These are phyloP conservation scores for Parapsyche elsis DNA, from an alignment of 1,140 invertebrate genomes.

Conservation along the genomic window DNA sequence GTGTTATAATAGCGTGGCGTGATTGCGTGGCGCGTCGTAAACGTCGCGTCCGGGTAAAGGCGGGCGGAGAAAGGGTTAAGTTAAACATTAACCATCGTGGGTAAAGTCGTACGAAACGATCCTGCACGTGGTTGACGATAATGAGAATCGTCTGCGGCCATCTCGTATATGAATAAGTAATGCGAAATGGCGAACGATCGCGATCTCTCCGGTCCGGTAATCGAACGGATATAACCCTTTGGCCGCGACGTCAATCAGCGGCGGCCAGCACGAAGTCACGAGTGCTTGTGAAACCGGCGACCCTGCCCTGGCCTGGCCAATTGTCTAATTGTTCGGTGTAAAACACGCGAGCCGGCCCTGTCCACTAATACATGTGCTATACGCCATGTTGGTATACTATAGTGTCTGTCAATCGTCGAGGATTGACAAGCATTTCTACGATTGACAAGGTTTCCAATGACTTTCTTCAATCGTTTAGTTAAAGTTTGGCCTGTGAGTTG, in stretches of 20 bases:
- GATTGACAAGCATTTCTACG: no score
- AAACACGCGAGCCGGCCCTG: no score
- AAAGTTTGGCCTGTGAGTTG: no score
- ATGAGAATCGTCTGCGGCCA: background rate
- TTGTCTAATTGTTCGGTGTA: background rate
- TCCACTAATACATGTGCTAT: no score
- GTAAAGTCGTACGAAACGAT: background rate
- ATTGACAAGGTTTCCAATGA: no score
- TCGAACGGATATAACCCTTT: background rate
- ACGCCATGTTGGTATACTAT: no score
- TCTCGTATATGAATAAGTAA: conserved; percentile 12
- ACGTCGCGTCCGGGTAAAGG: no score
- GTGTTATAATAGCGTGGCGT: no score
- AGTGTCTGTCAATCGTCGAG: no score
- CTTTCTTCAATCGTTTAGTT: no score
- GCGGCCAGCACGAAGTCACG: conserved; percentile 1
- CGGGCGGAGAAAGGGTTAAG: no score
- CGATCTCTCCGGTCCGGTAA: background rate
- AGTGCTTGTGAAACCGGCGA: conserved; percentile 10
- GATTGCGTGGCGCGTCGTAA: no score
- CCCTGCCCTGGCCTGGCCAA: background rate
- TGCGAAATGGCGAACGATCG: background rate
- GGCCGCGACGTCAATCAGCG: conserved; percentile 14
- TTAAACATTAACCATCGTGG: background rate
- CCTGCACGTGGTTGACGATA: background rate